Evolutionary conservation across 2,888 invertebrate genomes (phyloP).

Genomic region (Agrotis clavis): DNA sequence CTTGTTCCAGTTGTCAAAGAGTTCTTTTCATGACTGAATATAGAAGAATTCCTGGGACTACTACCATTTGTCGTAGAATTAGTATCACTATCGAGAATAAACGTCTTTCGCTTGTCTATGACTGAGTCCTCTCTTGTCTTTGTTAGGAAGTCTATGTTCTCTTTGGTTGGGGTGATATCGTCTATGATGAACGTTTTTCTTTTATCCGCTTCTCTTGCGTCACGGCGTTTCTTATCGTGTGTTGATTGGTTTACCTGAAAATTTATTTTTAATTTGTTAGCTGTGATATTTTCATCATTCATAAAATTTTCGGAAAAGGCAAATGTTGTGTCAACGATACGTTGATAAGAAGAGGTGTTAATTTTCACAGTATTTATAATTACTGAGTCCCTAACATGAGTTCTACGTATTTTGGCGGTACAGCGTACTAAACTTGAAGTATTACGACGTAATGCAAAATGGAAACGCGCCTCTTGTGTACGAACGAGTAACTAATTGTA

Average conservation of each 20-base stretch:
- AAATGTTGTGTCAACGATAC: too few species aligned
- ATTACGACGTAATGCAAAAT: too few species aligned
- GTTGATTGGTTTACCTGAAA: slow-evolving; percentile 80
- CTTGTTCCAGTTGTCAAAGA: slow-evolving; percentile 82
- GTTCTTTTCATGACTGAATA: slow-evolving; percentile 84
- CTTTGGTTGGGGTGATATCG: slow-evolving; percentile 84
- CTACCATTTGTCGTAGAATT: slow-evolving; percentile 88
- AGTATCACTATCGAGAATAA: slow-evolving; percentile 87
- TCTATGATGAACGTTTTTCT: slow-evolving; percentile 85
- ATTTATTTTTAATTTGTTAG: not conserved
- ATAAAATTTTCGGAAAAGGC: too few species aligned
- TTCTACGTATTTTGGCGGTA: too few species aligned
- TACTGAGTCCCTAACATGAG: too few species aligned
- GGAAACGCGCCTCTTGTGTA: too few species aligned
- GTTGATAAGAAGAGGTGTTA: too few species aligned
- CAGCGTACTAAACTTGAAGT: too few species aligned
- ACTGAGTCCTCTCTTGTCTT: slow-evolving; percentile 73
- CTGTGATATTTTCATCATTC: too few species aligned
- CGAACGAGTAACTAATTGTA: too few species aligned
- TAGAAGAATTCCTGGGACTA: slow-evolving; percentile 87
- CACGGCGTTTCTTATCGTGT: slow-evolving; percentile 78
- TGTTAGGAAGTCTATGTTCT: slow-evolving; percentile 81
- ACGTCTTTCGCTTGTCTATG: slow-evolving; percentile 86
- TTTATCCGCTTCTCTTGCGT: slow-evolving; percentile 77
- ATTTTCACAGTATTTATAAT: too few species aligned